Base-by-base conservation (phyloP, 2,797 vertebrate genomes). In the Vespertilio murinus region DNA sequence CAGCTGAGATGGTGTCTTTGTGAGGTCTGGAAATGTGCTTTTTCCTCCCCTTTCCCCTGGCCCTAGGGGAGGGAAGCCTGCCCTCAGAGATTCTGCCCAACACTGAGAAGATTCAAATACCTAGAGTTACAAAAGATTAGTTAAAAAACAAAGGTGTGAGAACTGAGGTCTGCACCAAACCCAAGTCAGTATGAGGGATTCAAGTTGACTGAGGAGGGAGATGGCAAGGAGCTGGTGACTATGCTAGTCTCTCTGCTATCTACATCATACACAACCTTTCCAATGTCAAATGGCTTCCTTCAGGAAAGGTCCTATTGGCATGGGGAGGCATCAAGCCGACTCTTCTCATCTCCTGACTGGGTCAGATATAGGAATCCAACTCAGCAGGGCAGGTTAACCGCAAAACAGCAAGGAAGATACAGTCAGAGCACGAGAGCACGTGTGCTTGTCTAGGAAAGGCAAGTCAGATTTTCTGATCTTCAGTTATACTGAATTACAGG, bases 341-440 rank as follows among this genome's bases (percentile, higher is more conserved):
- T 97, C 90, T 91, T 96, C 96, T 86, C 93, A 78, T 96, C 93
- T 93, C 92, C 73, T 95, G 93, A 95, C 91, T 95, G 82, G 95
- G 94, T 96, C 93, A 95, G 96, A 97, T 97, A 93, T 67, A 93
- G 95, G 94, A 93, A 94, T 92, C 82, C 93, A 95, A 96, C 94
- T 95, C 96, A 97, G 93, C 94, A 97, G 78, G 93, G 88, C 94
- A 97, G 90, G 95, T 85, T 93, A 96, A 97, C 85, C 65, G 52
- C 87, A 94, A 92, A 96, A 95, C 87, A 96, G 93, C 95, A 96
- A 95, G 95, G 93, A 95, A 95, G 91, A 91, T 82, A 95, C 0
- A 47, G 91, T 95, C 91, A 96, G 95, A 96, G 69, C 71, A 80
- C 0, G 7, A 89, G 78, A 95, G 84, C 79, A 93, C 4, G 22